A percentile compares a stretch with the other conserved stretches of the same genome.
Conservation (phyloP, 2,888 invertebrate genomes). For the Epistrophe grossulariae region DNA sequence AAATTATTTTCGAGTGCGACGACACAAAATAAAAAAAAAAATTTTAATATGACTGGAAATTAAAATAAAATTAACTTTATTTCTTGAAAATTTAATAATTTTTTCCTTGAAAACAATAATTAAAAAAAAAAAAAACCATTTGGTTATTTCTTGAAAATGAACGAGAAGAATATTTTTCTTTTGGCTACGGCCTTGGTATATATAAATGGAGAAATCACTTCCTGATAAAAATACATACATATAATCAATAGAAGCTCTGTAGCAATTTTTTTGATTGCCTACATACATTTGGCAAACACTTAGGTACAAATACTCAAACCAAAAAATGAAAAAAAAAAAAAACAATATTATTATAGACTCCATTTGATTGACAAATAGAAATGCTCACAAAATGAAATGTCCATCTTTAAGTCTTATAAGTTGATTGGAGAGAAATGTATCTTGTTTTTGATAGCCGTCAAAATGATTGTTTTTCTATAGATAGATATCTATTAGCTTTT, state of each 20-base stretch:
- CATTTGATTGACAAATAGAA: conserved; percentile 15
- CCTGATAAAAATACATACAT: conserved; percentile 9
- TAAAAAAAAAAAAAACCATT: too few species aligned
- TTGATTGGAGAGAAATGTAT: background rate
- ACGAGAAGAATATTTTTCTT: too few species aligned
- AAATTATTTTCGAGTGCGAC: too few species aligned
- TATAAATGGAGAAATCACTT: conserved; percentile 4
- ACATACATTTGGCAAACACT: background rate
- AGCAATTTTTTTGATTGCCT: conserved; percentile 31
- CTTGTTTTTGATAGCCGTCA: background rate
- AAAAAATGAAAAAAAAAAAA: background rate
- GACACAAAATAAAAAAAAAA: too few species aligned
- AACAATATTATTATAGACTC: background rate
- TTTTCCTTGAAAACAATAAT: too few species aligned
- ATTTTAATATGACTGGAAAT: too few species aligned
- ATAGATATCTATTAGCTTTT: background rate
- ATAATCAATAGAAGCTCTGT: conserved; percentile 1
- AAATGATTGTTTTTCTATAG: background rate
- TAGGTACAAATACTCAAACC: background rate
- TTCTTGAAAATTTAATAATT: too few species aligned
- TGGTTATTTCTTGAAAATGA: too few species aligned
- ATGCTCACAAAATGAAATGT: background rate
- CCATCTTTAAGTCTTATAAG: background rate
- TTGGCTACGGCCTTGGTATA: background rate
- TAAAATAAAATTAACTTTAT: too few species aligned